A percentile compares a stretch with the other conserved stretches of the same genome.
phyloP scores from a whole-genome alignment of 2,888 invertebrate species.

The Monopis laevigella region DNA sequence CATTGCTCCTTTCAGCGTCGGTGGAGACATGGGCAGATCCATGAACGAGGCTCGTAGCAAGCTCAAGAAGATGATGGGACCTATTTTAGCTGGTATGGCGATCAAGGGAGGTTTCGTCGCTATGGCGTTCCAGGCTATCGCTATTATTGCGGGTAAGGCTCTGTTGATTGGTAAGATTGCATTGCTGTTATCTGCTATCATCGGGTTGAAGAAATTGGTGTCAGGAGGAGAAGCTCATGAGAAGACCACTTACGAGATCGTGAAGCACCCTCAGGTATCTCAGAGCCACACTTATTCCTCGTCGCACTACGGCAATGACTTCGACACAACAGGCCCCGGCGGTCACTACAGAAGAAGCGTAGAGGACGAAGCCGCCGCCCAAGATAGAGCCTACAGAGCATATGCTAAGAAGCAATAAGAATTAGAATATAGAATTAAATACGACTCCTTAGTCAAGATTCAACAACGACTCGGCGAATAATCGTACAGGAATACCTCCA shows the following conservation, averaged over 20 bases:
- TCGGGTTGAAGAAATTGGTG: conserved; percentile 82
- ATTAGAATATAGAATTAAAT: conserved; percentile 20
- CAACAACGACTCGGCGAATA: conserved; percentile 37
- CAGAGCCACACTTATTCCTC: conserved; percentile 81
- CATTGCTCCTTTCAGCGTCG: conserved; percentile 51
- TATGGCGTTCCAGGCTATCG: conserved; percentile 79
- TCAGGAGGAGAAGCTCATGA: conserved; percentile 73
- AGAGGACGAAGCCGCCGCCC: conserved; percentile 69
- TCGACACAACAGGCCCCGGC: conserved; percentile 65
- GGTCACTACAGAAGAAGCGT: conserved; percentile 70
- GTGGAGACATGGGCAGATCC: conserved; percentile 53
- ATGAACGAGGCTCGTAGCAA: conserved; percentile 67
- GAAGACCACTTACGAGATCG: conserved; percentile 85
- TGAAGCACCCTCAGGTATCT: conserved; percentile 85
- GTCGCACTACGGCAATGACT: conserved; percentile 72
- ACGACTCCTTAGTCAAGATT: conserved; percentile 45
- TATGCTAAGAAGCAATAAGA: conserved; percentile 50
- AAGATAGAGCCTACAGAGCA: conserved; percentile 71
- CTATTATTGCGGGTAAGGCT: conserved; percentile 82
- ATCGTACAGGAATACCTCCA: conserved; percentile 21
- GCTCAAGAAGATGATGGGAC: conserved; percentile 72
- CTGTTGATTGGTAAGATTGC: conserved; percentile 86
- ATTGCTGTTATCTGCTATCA: conserved; percentile 78
- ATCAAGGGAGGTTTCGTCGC: conserved; percentile 78
- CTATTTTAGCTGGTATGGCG: conserved; percentile 73